A percentile compares a stretch with the other conserved stretches of the same genome.
Conservation (phyloP, 2,797 vertebrate genomes). For the Vespertilio murinus region DNA sequence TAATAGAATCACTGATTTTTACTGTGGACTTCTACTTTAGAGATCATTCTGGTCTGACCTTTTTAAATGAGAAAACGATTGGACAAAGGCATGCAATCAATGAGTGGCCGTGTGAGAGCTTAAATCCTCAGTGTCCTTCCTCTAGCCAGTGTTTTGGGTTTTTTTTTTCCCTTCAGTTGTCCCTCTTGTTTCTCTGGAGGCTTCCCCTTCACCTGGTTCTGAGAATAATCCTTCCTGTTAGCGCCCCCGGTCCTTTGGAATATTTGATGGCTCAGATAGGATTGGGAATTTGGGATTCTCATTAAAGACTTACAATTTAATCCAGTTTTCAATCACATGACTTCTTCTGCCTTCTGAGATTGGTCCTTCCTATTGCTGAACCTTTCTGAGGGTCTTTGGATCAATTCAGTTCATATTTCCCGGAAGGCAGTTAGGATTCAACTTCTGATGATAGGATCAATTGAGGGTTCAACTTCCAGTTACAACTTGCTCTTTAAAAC, state of each 20-base stretch:
- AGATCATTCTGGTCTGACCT: constrained; percentile 1
- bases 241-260: background rate
- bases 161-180: constrained; percentile 29
- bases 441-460: background rate
- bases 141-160: background rate
- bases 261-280: background rate
- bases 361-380: background rate
- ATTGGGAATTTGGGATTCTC: background rate
- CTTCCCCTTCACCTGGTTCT: constrained; percentile 11
- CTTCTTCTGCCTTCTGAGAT: background rate
- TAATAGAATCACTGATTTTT: constrained; percentile 25
- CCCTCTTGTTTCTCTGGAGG: constrained; percentile 5
- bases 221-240: background rate
- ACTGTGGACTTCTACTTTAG: background rate
- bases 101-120: background rate
- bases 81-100: background rate
- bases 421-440: background rate
- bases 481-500: background rate
- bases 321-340: background rate
- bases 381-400: background rate
- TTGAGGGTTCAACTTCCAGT: background rate
- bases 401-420: background rate
- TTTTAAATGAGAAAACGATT: constrained; percentile 31
- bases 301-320: background rate
- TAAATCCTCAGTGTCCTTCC: background rate